Conservation (phyloP, 2,888 invertebrate genomes). For the Congeria kusceri region DNA sequence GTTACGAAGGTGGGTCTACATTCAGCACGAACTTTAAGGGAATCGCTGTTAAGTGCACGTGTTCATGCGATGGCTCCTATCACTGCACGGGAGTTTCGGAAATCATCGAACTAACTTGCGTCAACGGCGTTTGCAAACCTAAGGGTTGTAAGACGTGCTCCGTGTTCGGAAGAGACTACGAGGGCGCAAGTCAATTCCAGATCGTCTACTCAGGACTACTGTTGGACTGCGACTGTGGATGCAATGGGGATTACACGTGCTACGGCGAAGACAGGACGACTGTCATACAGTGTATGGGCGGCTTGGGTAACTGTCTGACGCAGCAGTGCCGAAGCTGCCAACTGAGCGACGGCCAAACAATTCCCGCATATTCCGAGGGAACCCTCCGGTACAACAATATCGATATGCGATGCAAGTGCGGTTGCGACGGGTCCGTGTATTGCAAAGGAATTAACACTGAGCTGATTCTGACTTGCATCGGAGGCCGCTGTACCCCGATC, state of each 20-base stretch:
- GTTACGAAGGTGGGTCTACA: slow-evolving; percentile 12
- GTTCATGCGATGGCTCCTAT: slow-evolving; percentile 55
- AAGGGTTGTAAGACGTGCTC: slow-evolving; percentile 70
- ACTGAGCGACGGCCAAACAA: slow-evolving; percentile 8
- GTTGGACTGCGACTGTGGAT: slow-evolving; percentile 72
- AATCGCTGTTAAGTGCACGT: slow-evolving; percentile 54
- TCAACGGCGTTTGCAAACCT: slow-evolving; percentile 52
- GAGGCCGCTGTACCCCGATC: slow-evolving; percentile 37
- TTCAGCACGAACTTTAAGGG: slow-evolving; percentile 46
- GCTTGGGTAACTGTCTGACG: slow-evolving; percentile 35
- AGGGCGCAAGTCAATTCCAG: slow-evolving; percentile 68
- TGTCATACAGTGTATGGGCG: slow-evolving; percentile 41
- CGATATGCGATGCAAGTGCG: slow-evolving; percentile 60
- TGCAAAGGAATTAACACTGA: slow-evolving; percentile 50
- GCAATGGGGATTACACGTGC: slow-evolving; percentile 77
- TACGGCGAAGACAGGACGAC: slow-evolving; percentile 57
- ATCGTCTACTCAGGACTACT: slow-evolving; percentile 60
- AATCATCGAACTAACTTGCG: slow-evolving; percentile 40
- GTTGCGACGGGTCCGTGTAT: slow-evolving; percentile 64
- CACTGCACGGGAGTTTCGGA: slow-evolving; percentile 51
- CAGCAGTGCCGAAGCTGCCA: slow-evolving; percentile 37
- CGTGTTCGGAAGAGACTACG: slow-evolving; percentile 61
- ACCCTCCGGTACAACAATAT: slow-evolving; percentile 36
- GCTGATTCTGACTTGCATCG: slow-evolving; percentile 50
- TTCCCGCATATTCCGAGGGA: slow-evolving; percentile 5